Evolutionary conservation across 2,113 vertebrate genomes (phyloP), one percentile per base, ranked within the genome.

Genomic region (Hydropotes inermis): DNA sequence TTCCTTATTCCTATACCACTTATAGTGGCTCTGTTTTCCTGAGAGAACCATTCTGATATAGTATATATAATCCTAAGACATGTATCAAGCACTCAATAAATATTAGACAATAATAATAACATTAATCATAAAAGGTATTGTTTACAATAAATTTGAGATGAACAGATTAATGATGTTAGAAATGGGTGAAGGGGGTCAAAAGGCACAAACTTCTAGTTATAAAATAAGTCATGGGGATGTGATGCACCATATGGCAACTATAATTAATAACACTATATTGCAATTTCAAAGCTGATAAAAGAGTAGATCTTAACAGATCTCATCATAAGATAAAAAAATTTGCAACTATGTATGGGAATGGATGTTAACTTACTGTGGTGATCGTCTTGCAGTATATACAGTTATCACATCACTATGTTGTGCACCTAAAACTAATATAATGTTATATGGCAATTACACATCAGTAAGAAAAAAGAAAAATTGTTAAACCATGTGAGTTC

Each of bases 141-240:
- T 90, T 90, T 23, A 84, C 33, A 96, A 93, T 91, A 94, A 97
- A 86, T 89, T 39, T 86, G 45, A 94, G 16, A 47, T 82, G 43
- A 54, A 60, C 5, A 82, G 47, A 84, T 27, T 54, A 67, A 27
- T 47, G 30, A 57, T n/a, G 30, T n/a, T 52, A n/a, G 79, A 82
- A 54, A 82, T 82, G 33, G 19, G 79, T 82, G 33, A 82, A 82
- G 50, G 50, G 11, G 10, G 30, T n/a, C 50, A 82, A 82, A 50
- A 82, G 11, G 50, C n/a, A n/a, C 30, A n/a, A 54, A 54, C 50
- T 82, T 82, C 79, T 15, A 82, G 79, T 82, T 82, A 54, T n/a
- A 82, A 82, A 82, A 52, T 82, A 23, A n/a, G 33, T 54, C 50
- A 82, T 54, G 17, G 30, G 79, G 19, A 54, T 54, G 47, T 82